These are phyloP conservation scores for Corythoichthys haematopterus DNA, from an alignment of 2,113 vertebrate species.

Conservation along the genomic window DNA sequence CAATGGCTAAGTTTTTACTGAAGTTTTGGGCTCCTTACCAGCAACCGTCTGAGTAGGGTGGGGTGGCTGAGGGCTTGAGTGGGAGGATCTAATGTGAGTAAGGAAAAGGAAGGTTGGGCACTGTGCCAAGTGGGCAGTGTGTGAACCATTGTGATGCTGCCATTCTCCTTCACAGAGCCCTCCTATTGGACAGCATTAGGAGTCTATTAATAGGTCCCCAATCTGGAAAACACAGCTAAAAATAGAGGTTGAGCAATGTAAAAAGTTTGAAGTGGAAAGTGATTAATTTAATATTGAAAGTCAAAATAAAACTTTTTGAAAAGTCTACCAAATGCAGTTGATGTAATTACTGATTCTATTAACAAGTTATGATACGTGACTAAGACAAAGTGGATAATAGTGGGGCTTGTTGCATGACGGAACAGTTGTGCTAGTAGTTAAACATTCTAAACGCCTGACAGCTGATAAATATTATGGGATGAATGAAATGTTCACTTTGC, in stretches of 20 bases:
- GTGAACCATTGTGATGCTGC: slow-evolving; percentile 50
- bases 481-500: too few species aligned
- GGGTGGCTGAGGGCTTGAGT: slow-evolving; percentile 15
- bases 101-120: slow-evolving; percentile 22
- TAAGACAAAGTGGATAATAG: too few species aligned
- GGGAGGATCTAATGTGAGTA: slow-evolving; percentile 21
- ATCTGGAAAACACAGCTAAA: slow-evolving; percentile 62
- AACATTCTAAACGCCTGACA: too few species aligned
- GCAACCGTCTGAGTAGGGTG: slow-evolving; percentile 27
- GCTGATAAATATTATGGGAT: too few species aligned
- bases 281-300: slow-evolving; percentile 12
- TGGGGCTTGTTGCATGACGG: too few species aligned
- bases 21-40: slow-evolving; percentile 36
- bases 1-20: slow-evolving; percentile 58
- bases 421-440: too few species aligned
- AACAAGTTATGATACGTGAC: too few species aligned
- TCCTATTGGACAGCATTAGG: slow-evolving; percentile 55
- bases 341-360: neutral
- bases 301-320: neutral
- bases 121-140: slow-evolving; percentile 50
- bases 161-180: slow-evolving; percentile 34
- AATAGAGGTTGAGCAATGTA: slow-evolving; percentile 49
- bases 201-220: slow-evolving; percentile 62
- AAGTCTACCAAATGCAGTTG: neutral
- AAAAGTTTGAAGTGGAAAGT: slow-evolving; percentile 10